phyloP scores from a whole-genome alignment of 2,113 vertebrate genomes.

The Proterorhinus semilunaris region DNA sequence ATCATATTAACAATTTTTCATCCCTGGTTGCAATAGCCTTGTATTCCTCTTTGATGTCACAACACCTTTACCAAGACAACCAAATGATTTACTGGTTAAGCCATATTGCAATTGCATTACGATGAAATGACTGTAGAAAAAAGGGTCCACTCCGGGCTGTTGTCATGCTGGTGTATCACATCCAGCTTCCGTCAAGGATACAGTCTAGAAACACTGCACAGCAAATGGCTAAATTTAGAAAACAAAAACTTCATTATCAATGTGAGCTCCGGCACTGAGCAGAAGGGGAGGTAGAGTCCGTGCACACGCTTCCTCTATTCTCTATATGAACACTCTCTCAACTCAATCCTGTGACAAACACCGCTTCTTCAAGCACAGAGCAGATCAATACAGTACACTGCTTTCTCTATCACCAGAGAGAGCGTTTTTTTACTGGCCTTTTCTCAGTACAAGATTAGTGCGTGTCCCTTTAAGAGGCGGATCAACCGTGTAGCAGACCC shows the following conservation, averaged over 20 bases:
- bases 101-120: slow-evolving; percentile 6
- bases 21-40: slow-evolving; percentile 45
- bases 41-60: slow-evolving; percentile 38
- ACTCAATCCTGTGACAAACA: slow-evolving; percentile 15
- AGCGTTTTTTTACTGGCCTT: slow-evolving; percentile 57
- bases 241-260: slow-evolving; percentile 75
- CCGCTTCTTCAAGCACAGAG: slow-evolving; percentile 30
- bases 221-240: slow-evolving; percentile 72
- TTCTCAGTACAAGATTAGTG: slow-evolving; percentile 34
- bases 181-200: slow-evolving; percentile 41
- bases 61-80: slow-evolving; percentile 7
- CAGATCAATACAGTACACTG: slow-evolving; percentile 30
- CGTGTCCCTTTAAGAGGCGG: slow-evolving; percentile 80
- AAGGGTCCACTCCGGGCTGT: slow-evolving; percentile 17
- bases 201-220: slow-evolving; percentile 43
- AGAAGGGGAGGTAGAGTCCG: slow-evolving; percentile 40
- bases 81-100: slow-evolving; percentile 15
- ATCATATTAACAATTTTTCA: slow-evolving; percentile 23
- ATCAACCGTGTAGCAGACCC: slow-evolving; percentile 59
- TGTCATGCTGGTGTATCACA: slow-evolving; percentile 33
- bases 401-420: slow-evolving; percentile 37
- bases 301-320: slow-evolving; percentile 20
- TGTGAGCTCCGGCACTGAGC: slow-evolving; percentile 56
- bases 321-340: slow-evolving; percentile 34
- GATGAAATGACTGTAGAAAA: not conserved